These are phyloP conservation scores for Xylocopa sonorina DNA, from an alignment of 1,140 invertebrate species.

Conservation along the genomic window DNA sequence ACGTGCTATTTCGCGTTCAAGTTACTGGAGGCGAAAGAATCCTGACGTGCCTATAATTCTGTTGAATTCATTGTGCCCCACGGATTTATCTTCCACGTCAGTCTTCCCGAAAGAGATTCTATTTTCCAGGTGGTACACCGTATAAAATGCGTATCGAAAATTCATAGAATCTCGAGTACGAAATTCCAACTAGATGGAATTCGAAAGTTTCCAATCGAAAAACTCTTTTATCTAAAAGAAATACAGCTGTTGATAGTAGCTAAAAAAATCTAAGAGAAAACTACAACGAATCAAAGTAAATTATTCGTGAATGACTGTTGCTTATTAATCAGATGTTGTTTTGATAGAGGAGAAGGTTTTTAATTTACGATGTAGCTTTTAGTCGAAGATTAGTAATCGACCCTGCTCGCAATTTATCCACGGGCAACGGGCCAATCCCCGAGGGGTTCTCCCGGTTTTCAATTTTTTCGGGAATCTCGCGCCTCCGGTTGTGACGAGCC, in stretches of 20 bases:
- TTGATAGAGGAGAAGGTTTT: too few relatives aligned
- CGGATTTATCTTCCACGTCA: neutral
- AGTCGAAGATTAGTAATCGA: conserved; percentile 10
- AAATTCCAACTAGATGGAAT: too few relatives aligned
- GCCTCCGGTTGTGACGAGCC: conserved; percentile 58
- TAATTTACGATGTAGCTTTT: neutral
- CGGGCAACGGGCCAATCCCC: neutral
- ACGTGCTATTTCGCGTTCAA: neutral
- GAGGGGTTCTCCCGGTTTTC: conserved; percentile 40
- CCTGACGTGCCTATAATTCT: neutral
- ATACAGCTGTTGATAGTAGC: too few relatives aligned
- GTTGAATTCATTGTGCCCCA: neutral
- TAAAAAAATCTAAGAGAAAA: too few relatives aligned
- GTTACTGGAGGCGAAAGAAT: neutral
- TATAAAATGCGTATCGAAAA: neutral
- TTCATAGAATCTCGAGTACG: neutral
- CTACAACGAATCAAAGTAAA: too few relatives aligned
- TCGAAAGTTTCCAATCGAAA: too few relatives aligned
- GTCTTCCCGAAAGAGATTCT: neutral
- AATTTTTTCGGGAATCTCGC: conserved; percentile 62
- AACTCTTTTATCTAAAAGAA: too few relatives aligned
- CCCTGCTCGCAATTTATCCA: neutral
- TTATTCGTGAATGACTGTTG: too few relatives aligned
- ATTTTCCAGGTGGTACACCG: neutral
- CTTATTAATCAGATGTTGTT: too few relatives aligned